Evolutionary conservation across 2,113 vertebrate genomes (phyloP), one percentile per base, ranked within the genome.

Genomic region (Chrysochloris asiatica): DNA sequence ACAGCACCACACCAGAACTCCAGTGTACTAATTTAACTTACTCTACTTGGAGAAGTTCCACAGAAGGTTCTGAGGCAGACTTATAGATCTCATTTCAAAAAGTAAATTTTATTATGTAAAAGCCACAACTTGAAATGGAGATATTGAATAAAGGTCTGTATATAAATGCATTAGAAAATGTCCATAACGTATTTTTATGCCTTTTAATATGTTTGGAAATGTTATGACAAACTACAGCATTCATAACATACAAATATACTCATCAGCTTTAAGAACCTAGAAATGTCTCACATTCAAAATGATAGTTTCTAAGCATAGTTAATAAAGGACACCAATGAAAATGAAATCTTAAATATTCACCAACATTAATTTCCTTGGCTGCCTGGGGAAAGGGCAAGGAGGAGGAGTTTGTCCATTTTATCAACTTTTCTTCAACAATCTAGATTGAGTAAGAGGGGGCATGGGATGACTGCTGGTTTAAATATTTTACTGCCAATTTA

Each of bases 331-430:
- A 47, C 73, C 26, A 33, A 67, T 28, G 22, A 52, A 79, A 79
- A 85, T 54, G 63, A 86, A 90, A 82, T 67, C n/a, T 69, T 28
- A 90, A 54, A 45, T 93, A 63, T 61, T 89, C 38, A 84, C 47
- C 78, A 50, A 48, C 26, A 83, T n/a, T 50, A 63, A 83, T 1
- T 43, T 17, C 30, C 13, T 47, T 67, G 36, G 38, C 38, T 67
- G 24, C 36, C 16, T 2, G 17, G 33, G 79, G 16, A 47, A 65
- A 80, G 21, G 47, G 45, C 67, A 86, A 67, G 56, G 36, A 72
- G 19, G 36, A 6, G 47, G 38, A 4, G 13, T 21, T 3, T 52
- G 5, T 16, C 19, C 13, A 21, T 56, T 22, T 22, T 22, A 56
- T 41, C 59, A 33, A 72, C 41, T 76, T 50, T 83, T 56, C 75